Base-by-base conservation (phyloP, 1,140 invertebrate species). In the Pseudomyrmex dendroicus region DNA sequence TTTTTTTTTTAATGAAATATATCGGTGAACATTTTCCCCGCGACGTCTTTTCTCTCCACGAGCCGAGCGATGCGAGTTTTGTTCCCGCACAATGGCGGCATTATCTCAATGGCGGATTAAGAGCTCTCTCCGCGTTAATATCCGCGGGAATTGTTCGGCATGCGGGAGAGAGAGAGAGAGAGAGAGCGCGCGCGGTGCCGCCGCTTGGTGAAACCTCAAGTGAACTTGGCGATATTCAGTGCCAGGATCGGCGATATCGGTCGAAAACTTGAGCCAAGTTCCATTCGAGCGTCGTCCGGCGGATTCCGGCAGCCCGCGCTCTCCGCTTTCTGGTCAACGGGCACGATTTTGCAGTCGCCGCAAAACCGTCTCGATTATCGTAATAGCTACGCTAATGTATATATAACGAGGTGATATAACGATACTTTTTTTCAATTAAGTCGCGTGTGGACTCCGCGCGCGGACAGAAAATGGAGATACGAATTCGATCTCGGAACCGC, bases 221-320 rank as follows among this genome's bases (percentile, higher is more conserved):
- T 70, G 61, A 87, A 87, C 74, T 84, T 78, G 57, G 61, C 85
- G 76, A 84, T 87, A 88, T 87, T 64, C 76, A 82, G 66, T 82
- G 20, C 54, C 80, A 35, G 86, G 83, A 82, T 88, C 85, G 85
- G 10, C 64, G 35, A 73, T 66, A 84, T 84, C 70, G 74, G 82
- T 67, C 67, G 86, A 87, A 77, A 87, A 88, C 83, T 88, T 88
- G 62, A 86, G 74, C 83, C 82, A 87, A 90, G 70, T 89, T 89
- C 87, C 87, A 83, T 84, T 89, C 87, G 83, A 89, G 78, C 87
- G 78, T 78, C 73, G 67, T 57, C 82, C 83, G 54, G 3, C 66
- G 54, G 73, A 87, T 83, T 83, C 77, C 66, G 67, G 52, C 17
- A 48, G 35, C 5, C 35, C 35, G 35, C 35, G 35, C 35, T 35